A percentile compares a stretch with the other conserved stretches of the same genome.
These are phyloP conservation scores for Andricus curvator DNA, from an alignment of 2,888 invertebrate genomes.

Conservation along the genomic window DNA sequence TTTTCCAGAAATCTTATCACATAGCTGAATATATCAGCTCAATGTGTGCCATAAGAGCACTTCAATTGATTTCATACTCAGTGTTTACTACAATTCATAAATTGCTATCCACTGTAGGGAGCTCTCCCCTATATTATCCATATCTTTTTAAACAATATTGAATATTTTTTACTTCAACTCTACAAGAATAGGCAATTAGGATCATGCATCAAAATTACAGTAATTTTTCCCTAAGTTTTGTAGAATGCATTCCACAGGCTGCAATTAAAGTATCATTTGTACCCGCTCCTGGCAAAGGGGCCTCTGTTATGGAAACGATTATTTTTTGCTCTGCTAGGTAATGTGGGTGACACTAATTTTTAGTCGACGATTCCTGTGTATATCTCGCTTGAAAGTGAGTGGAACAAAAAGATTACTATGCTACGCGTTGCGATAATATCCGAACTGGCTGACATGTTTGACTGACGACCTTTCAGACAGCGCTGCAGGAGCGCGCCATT, in stretches of 20 bases:
- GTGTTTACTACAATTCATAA: too few relatives aligned
- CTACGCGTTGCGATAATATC: constrained; percentile 66
- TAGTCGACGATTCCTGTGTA: background rate
- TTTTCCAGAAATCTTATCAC: too few relatives aligned
- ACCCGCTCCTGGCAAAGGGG: background rate
- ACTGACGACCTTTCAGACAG: constrained; percentile 71
- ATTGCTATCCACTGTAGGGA: too few relatives aligned
- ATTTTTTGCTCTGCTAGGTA: background rate
- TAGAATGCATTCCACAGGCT: background rate
- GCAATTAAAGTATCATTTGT: constrained; percentile 32
- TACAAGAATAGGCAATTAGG: too few relatives aligned
- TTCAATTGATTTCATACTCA: too few relatives aligned
- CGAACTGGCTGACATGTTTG: constrained; percentile 67
- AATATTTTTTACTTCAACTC: too few relatives aligned
- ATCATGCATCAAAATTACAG: background rate
- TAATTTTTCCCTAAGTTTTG: background rate
- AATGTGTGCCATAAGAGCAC: too few relatives aligned
- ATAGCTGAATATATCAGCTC: too few relatives aligned
- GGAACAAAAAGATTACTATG: constrained; percentile 62
- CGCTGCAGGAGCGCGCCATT: constrained; percentile 74
- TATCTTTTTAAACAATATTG: too few relatives aligned
- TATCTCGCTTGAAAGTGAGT: constrained; percentile 49
- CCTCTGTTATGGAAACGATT: constrained; percentile 4
- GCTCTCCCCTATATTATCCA: too few relatives aligned
- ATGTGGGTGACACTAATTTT: constrained; percentile 9